A percentile compares a stretch with the other conserved stretches of the same genome.
Conservation (phyloP, 1,140 invertebrate species). For the Drosophila trapezifrons region DNA sequence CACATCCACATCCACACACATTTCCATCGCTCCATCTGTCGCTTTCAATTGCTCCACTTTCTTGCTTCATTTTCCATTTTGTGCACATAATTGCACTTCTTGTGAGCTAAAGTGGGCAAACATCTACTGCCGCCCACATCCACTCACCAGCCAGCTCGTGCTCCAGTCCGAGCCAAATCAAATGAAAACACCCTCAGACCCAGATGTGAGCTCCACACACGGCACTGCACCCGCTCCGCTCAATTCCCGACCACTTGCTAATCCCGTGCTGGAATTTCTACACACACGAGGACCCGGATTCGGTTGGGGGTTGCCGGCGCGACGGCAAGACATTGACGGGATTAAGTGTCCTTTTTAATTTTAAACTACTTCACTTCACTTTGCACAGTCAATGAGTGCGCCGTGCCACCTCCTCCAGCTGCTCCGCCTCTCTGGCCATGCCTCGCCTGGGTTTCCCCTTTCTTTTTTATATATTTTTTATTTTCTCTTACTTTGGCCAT, state of each 20-base stretch:
- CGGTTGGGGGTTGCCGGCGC: slow-evolving; percentile 35
- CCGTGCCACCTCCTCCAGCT: neutral
- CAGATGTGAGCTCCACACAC: neutral
- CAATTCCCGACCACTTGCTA: slow-evolving; percentile 38
- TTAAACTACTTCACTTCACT: slow-evolving; percentile 79
- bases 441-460: slow-evolving; percentile 16
- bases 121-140: slow-evolving; percentile 26
- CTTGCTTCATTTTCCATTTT: slow-evolving; percentile 74
- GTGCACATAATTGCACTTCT: slow-evolving; percentile 80
- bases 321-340: slow-evolving; percentile 67
- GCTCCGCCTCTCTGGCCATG: slow-evolving; percentile 4
- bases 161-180: slow-evolving; percentile 60
- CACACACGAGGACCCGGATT: slow-evolving; percentile 7
- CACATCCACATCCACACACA: neutral
- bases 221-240: neutral
- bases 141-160: slow-evolving; percentile 17
- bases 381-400: slow-evolving; percentile 67
- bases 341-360: slow-evolving; percentile 82
- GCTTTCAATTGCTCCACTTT: slow-evolving; percentile 68
- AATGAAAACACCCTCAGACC: slow-evolving; percentile 62
- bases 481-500: slow-evolving; percentile 30
- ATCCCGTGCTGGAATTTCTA: slow-evolving; percentile 58
- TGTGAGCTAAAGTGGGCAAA: slow-evolving; percentile 66
- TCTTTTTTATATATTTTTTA: slow-evolving; percentile 20
- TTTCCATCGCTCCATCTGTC: slow-evolving; percentile 46